Evolutionary conservation across 2,797 vertebrate genomes (phyloP), one percentile per base, ranked within the genome.

Genomic region (Sternotherus odoratus): DNA sequence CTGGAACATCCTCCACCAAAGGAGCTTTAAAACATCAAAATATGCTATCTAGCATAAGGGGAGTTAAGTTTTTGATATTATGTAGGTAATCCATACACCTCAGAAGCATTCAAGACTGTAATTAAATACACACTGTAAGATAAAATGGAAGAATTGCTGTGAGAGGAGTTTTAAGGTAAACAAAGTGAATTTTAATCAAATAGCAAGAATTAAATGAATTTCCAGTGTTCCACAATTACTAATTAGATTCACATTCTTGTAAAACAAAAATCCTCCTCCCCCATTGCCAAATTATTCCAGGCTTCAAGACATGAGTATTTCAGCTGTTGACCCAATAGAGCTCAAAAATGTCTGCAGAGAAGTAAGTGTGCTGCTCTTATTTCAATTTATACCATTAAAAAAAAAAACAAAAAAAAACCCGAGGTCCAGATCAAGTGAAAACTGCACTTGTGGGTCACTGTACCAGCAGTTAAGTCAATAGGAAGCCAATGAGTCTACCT

Each of bases 141-240:
- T n/a, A n/a, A n/a, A n/a, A n/a, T n/a, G n/a, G n/a, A n/a, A n/a
- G 79, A 79, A 95, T 90, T 53, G 94, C 93, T 94, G 94, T 83
- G 93, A 83, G 90, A 79, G 82, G 56, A 60, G 57, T 60, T 92
- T 95, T 77, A 79, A 96, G 93, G 81, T 94, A 84, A 72, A 95
- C 75, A 94, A 80, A 93, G 93, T 77, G 83, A 93, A 85, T 92
- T 89, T 95, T 92, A 91, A 93, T 94, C 82, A 53, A n/a, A 72
- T 83, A 66, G 24, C 60, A 83, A 83, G 10, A 83, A 49, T 12
- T 36, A 50, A 33, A 82, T 91, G 90, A 90, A 89, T 94, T 96
- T 97, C 96, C 96, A 97, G 96, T 97, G 96, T 97, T 95, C 94
- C 86, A 96, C 95, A 96, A 91, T 90, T 94, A 96, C 88, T 96